Percentiles rank a stretch among this genome's conserved stretches.
Conservation (phyloP, 2,888 invertebrate species). For the Chymomyza procnemis region DNA sequence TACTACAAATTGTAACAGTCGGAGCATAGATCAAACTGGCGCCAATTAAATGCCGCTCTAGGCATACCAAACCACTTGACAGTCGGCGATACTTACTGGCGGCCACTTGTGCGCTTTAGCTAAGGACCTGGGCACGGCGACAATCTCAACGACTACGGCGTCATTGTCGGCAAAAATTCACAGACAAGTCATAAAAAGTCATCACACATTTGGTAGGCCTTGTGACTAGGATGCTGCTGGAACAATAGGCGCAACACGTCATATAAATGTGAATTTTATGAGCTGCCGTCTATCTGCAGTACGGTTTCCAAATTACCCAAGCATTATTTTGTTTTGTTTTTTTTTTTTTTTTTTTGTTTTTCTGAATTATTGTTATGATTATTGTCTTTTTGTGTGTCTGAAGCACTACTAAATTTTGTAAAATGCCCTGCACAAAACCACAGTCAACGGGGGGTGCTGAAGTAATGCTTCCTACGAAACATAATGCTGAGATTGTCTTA, state of each 20-base stretch:
- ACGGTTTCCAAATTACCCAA: background rate
- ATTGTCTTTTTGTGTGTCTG: conserved; percentile 60
- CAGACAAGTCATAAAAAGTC: conserved; percentile 66
- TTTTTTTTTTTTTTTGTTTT: too few species aligned
- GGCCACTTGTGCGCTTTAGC: background rate
- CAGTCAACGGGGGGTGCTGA: background rate
- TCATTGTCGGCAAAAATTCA: conserved; percentile 61
- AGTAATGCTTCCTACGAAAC: background rate
- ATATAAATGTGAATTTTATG: conserved; percentile 55
- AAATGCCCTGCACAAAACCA: conserved; percentile 3
- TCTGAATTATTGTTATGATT: conserved; percentile 65
- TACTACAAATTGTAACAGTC: conserved; percentile 41
- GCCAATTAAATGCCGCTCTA: conserved; percentile 55
- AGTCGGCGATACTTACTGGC: conserved; percentile 11
- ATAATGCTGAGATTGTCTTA: background rate
- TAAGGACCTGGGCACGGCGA: conserved; percentile 29
- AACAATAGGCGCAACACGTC: conserved; percentile 45
- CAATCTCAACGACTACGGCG: conserved; percentile 44
- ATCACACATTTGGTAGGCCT: conserved; percentile 50
- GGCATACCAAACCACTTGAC: conserved; percentile 48
- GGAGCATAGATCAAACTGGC: conserved; percentile 52
- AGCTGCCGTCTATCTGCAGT: conserved; percentile 5
- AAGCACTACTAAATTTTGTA: background rate
- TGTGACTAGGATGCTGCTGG: conserved; percentile 7
- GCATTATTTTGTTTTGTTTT: too few species aligned